phyloP scores from a whole-genome alignment of 2,797 vertebrate species.

The Petrocephalus sullivani region DNA sequence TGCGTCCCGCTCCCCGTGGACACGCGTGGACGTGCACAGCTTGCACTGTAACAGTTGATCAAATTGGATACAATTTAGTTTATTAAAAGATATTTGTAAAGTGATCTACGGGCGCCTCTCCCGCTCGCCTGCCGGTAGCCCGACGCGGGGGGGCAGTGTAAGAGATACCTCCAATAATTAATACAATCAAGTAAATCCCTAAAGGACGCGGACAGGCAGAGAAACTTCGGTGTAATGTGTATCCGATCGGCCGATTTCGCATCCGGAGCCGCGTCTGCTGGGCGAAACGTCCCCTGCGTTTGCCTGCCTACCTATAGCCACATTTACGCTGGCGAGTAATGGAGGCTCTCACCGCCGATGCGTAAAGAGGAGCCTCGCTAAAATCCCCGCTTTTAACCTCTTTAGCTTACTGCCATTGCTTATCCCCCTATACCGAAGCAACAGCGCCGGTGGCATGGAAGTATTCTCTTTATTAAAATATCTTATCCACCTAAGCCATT shows the following conservation, averaged over 20 bases:
- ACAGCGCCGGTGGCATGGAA: slow-evolving; percentile 13
- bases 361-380: slow-evolving; percentile 7
- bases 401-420: background rate
- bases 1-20: background rate
- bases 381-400: background rate
- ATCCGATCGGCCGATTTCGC: background rate
- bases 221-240: background rate
- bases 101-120: background rate
- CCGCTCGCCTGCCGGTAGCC: slow-evolving; percentile 38
- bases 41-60: slow-evolving; percentile 16
- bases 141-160: slow-evolving; percentile 49
- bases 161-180: slow-evolving; percentile 37
- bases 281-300: background rate
- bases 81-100: slow-evolving; percentile 9
- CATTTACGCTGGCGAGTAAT: slow-evolving; percentile 30
- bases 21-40: slow-evolving; percentile 18
- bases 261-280: background rate
- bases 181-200: slow-evolving; percentile 20
- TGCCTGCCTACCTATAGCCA: background rate
- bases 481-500: slow-evolving; percentile 11
- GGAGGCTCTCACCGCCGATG: slow-evolving; percentile 22
- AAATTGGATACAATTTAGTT: background rate
- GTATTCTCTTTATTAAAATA: slow-evolving; percentile 13
- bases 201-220: background rate
- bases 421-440: background rate